Percentiles rank a stretch among this genome's conserved stretches.
Conservation (phyloP, 2,113 vertebrate species). For the Uropsilus gracilis region DNA sequence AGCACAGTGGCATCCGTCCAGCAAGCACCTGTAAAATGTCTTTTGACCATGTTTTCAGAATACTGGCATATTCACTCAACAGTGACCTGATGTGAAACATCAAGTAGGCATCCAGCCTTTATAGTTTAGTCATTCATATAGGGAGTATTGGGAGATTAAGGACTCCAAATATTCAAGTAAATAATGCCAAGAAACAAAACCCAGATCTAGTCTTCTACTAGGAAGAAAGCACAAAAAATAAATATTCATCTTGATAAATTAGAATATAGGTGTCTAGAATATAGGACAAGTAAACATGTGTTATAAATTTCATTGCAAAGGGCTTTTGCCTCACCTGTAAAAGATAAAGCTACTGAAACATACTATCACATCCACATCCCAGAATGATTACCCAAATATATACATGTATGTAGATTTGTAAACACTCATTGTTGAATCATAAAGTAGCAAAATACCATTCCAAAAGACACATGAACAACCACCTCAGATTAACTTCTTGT, state of each 20-base stretch:
- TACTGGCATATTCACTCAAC: not conserved
- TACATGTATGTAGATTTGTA: not conserved
- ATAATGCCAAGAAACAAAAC: not conserved
- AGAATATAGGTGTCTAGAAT: not conserved
- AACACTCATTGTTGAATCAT: not conserved
- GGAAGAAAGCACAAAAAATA: not conserved
- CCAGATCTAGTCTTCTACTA: not conserved
- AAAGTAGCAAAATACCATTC: slow-evolving; percentile 8
- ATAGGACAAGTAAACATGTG: slow-evolving; percentile 1
- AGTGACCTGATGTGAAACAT: not conserved
- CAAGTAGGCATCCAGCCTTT: not conserved
- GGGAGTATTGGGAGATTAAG: not conserved
- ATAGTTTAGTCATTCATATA: not conserved
- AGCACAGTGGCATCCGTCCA: not conserved
- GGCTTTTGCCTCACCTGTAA: not conserved
- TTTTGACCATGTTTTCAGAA: not conserved
- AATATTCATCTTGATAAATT: not conserved
- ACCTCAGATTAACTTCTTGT: not conserved
- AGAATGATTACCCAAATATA: slow-evolving; percentile 12
- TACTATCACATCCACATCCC: not conserved
- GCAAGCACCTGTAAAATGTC: slow-evolving; percentile 3
- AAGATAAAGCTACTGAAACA: slow-evolving; percentile 16
- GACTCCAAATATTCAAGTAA: not conserved
- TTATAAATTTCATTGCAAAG: slow-evolving; percentile 15
- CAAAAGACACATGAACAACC: not conserved